Conservation (phyloP, 2,797 vertebrate genomes). For the Premnoplex brunnescens region DNA sequence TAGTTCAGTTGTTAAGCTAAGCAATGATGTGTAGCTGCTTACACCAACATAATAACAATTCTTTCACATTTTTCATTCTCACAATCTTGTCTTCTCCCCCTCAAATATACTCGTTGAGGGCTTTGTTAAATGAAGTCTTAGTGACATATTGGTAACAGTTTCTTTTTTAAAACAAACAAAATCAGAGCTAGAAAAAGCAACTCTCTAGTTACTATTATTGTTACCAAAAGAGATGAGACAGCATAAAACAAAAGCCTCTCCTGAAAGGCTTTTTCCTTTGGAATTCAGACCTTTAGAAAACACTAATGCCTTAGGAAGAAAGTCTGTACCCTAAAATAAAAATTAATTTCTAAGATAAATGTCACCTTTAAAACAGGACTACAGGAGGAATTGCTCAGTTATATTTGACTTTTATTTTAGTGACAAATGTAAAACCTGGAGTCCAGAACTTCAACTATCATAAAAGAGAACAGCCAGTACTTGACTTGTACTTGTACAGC, state of each 20-base stretch:
- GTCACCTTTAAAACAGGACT: neutral
- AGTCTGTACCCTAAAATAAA: neutral
- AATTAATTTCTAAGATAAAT: neutral
- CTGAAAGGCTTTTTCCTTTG: neutral
- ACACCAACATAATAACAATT: neutral
- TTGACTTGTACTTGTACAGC: neutral
- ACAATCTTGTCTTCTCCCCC: neutral
- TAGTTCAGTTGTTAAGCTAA: conserved; percentile 26
- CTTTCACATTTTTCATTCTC: neutral
- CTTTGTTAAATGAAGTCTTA: neutral
- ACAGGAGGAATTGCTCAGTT: neutral
- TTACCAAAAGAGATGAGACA: neutral
- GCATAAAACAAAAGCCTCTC: neutral
- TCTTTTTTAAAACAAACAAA: neutral
- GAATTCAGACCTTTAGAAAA: neutral
- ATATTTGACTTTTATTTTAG: neutral
- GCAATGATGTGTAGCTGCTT: neutral
- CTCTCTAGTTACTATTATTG: neutral
- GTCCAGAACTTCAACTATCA: neutral
- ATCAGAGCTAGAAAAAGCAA: neutral
- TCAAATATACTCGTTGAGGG: neutral
- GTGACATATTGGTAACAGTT: neutral
- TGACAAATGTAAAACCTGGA: neutral
- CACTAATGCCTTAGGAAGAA: neutral
- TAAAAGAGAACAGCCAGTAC: neutral